Evolutionary conservation across 2,888 invertebrate species (phyloP).

Genomic region (Pilophorus perplexus): DNA sequence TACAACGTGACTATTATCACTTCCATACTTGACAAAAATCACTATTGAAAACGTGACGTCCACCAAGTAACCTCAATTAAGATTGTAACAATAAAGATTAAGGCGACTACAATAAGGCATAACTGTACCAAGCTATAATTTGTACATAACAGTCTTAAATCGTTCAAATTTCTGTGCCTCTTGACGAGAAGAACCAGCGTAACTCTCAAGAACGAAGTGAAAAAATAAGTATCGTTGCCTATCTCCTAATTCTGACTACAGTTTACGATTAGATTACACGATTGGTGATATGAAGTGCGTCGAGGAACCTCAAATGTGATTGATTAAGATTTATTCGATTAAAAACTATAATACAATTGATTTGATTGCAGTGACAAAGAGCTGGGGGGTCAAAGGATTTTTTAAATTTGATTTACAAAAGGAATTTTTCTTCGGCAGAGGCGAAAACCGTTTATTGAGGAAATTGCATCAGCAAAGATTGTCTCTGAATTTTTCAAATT

Average conservation of each 20-base stretch:
- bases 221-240: slow-evolving; percentile 35
- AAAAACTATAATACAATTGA: neutral
- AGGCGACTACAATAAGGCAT: neutral
- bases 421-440: no score
- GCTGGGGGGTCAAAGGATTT: neutral
- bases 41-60: no score
- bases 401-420: no score
- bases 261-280: neutral
- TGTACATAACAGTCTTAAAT: neutral
- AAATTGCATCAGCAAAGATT: no score
- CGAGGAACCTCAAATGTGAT: neutral
- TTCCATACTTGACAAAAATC: no score
- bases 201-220: no score
- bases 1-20: no score
- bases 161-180: neutral
- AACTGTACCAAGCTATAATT: neutral
- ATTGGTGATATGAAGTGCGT: slow-evolving; percentile 11
- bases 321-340: neutral
- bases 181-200: neutral
- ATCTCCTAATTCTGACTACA: neutral
- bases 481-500: no score
- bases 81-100: no score
- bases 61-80: no score
- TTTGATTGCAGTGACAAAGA: neutral
- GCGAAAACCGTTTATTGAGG: no score